These are phyloP conservation scores for Orientallactaga sibirica DNA, from an alignment of 2,797 vertebrate species.

Conservation along the genomic window DNA sequence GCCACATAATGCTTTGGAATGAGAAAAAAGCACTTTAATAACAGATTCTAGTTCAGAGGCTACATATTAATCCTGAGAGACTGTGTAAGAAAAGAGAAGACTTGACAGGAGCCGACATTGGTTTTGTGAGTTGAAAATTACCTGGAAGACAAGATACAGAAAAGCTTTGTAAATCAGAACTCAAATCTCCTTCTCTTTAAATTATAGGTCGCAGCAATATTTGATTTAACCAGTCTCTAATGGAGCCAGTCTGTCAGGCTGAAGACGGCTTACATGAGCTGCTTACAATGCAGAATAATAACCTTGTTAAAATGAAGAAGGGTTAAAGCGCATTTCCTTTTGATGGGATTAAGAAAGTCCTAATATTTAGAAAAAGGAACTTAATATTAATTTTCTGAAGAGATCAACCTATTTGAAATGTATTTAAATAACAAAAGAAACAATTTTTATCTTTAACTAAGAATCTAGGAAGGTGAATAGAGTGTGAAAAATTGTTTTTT, in stretches of 20 bases:
- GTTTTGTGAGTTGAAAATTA: constrained; percentile 84
- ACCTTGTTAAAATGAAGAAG: constrained; percentile 82
- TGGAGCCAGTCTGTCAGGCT: constrained; percentile 68
- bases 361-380: constrained; percentile 84
- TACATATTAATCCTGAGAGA: constrained; percentile 79
- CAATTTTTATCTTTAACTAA: constrained; percentile 75
- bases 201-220: constrained; percentile 80
- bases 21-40: constrained; percentile 78
- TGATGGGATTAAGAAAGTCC: constrained; percentile 82
- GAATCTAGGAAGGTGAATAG: constrained; percentile 64
- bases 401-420: constrained; percentile 77
- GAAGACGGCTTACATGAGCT: constrained; percentile 79
- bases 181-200: constrained; percentile 76
- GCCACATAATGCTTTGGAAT: constrained; percentile 72
- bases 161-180: constrained; percentile 82
- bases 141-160: constrained; percentile 81
- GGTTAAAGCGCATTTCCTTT: constrained; percentile 85
- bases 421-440: constrained; percentile 79
- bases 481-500: constrained; percentile 31
- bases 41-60: constrained; percentile 69
- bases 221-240: constrained; percentile 79
- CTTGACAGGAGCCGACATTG: constrained; percentile 70
- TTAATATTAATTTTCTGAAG: constrained; percentile 81
- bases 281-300: constrained; percentile 82
- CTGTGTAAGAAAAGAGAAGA: constrained; percentile 66